Evolutionary conservation across 2,113 vertebrate species (phyloP), one percentile per base, ranked within the genome.

Genomic region (Gulo gulo): DNA sequence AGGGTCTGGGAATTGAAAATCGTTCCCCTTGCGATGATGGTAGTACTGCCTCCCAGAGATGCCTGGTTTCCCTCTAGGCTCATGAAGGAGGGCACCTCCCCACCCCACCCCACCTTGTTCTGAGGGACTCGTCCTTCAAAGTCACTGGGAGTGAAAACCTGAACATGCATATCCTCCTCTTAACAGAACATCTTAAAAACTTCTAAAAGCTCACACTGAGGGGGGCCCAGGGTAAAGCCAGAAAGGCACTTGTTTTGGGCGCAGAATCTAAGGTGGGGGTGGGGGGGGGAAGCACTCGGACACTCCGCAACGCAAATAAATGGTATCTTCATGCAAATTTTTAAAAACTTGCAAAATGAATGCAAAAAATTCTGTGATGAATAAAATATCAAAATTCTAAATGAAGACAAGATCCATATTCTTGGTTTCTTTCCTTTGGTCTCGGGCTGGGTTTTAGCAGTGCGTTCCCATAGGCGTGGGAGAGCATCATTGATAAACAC

Each of bases 381-480:
- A 73, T 84, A 88, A 96, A 94, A 78, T 59, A 65, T 59, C 67
- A 94, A 88, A 59, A 61, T 91, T 90, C 57, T 90, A 85, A 94
- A 47, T 45, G 85, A 95, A 57, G 57, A 45, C 18, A 50, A n/a
- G 57, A 82, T 83, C 24, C 34, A 80, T 85, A 76, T 1, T 74
- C 65, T 45, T 47, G 83, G 71, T n/a, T 87, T 29, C 42, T 7
- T 18, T 26, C 36, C 20, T 59, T 76, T 88, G 15, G 82, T 55
- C 87, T 63, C 20, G 7, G 45, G 85, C 21, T 73, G 31, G 23
- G 21, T 79, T 93, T 71, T 15, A 55, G 52, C 52, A 45, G 23
- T 47, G 45, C 4, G 1, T 39, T 88, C 81, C 79, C 45, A 45
- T 1, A 6, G 7, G 42, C 12, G 29, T 78, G 9, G 31, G 73